Evolutionary conservation across 2,113 vertebrate genomes (phyloP).

Genomic region (Piaya cayana): DNA sequence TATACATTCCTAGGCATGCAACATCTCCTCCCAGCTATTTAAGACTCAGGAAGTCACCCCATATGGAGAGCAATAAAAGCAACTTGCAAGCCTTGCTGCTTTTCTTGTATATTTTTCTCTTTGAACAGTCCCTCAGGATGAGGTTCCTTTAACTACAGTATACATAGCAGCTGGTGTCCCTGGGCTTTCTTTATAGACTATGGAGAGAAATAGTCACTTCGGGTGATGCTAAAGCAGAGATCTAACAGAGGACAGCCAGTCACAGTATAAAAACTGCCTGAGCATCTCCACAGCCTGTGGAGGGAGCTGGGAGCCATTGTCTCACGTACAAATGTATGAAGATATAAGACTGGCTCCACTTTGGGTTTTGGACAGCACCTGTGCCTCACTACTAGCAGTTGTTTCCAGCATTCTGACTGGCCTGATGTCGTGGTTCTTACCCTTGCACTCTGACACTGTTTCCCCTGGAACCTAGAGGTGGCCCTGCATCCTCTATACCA

Average conservation of each 20-base stretch:
- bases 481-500: neutral
- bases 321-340: neutral
- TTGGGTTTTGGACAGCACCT: neutral
- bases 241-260: rapidly evolving
- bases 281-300: neutral
- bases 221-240: neutral
- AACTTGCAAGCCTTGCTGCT: neutral
- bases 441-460: neutral
- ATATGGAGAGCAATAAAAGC: neutral
- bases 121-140: neutral
- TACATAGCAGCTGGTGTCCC: neutral
- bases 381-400: neutral
- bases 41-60: neutral
- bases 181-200: neutral
- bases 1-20: neutral
- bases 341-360: neutral
- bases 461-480: neutral
- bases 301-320: rapidly evolving
- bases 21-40: neutral
- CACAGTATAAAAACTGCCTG: neutral
- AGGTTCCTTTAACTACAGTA: neutral
- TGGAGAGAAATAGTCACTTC: neutral
- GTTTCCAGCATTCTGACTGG: neutral
- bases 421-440: neutral
- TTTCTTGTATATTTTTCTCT: neutral